Evolutionary conservation across 1,140 invertebrate species (phyloP).

Genomic region (Zelostemma sp.): DNA sequence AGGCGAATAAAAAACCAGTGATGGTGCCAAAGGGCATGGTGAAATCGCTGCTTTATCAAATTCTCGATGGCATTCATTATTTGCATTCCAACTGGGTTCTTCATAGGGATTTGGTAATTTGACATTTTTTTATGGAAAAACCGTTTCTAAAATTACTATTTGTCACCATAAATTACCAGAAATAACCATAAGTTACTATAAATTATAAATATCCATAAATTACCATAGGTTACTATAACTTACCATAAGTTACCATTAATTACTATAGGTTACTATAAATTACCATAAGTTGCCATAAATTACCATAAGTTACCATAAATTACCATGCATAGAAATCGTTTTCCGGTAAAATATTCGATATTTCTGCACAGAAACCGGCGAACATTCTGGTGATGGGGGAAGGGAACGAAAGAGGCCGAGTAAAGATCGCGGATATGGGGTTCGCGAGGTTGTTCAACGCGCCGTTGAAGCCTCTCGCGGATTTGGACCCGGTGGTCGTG

Average conservation of each 20-base stretch:
- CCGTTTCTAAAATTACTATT: slow-evolving; percentile 40
- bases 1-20: slow-evolving; percentile 97
- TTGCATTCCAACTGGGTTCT: slow-evolving; percentile 99
- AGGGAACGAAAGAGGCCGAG: slow-evolving; percentile 94
- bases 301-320: too few relatives aligned
- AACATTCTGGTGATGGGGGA: slow-evolving; percentile 99
- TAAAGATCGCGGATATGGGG: slow-evolving; percentile 99
- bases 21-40: slow-evolving; percentile 98
- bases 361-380: slow-evolving; percentile 99
- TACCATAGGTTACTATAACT: too few relatives aligned
- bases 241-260: too few relatives aligned
- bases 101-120: slow-evolving; percentile 97
- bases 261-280: too few relatives aligned
- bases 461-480: slow-evolving; percentile 96
- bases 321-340: too few relatives aligned
- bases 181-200: too few relatives aligned
- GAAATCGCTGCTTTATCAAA: slow-evolving; percentile 98
- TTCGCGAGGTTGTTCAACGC: slow-evolving; percentile 99
- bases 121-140: too few relatives aligned
- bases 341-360: too few relatives aligned
- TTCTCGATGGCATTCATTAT: slow-evolving; percentile 99
- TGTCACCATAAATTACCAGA: too few relatives aligned
- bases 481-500: slow-evolving; percentile 99
- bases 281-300: too few relatives aligned
- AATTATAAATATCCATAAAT: too few relatives aligned